A percentile compares a stretch with the other conserved stretches of the same genome.
Evolutionary conservation across 2,797 vertebrate genomes (phyloP).

Genomic region (Pseudochirops corinnae): DNA sequence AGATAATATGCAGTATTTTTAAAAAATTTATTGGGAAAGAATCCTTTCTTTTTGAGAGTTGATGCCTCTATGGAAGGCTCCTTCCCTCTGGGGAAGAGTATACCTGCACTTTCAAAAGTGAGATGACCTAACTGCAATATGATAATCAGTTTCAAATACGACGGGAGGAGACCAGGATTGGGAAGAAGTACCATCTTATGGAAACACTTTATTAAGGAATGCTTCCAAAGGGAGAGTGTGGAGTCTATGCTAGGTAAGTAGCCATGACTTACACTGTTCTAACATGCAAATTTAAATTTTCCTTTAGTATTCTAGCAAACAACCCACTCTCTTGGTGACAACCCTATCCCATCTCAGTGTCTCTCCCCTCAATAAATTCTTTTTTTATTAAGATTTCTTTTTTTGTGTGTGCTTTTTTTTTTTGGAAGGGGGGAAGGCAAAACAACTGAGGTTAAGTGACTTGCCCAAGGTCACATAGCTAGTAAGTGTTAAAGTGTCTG

Average conservation of each 20-base stretch:
- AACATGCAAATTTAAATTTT: not conserved
- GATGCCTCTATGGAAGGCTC: not conserved
- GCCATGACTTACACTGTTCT: not conserved
- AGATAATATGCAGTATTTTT: not conserved
- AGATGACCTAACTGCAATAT: not conserved
- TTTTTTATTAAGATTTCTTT: no score
- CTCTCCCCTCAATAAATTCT: conserved; percentile 16
- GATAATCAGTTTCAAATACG: not conserved
- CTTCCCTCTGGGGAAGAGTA: conserved; percentile 19
- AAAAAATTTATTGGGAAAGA: not conserved
- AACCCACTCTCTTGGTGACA: not conserved
- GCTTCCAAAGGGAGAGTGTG: not conserved
- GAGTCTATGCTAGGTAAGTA: not conserved
- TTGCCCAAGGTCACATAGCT: no score
- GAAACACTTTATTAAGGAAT: not conserved
- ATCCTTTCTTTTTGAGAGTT: not conserved
- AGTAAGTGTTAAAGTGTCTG: no score
- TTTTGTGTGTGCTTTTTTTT: no score
- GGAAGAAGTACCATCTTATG: not conserved
- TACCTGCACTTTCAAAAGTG: not conserved
- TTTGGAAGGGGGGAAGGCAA: no score
- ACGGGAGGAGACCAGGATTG: not conserved
- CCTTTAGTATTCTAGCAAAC: not conserved
- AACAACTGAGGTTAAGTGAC: no score
- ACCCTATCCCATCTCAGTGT: not conserved